Base-by-base conservation (phyloP, 2,888 invertebrate species). In the Andrena chrysosceles region DNA sequence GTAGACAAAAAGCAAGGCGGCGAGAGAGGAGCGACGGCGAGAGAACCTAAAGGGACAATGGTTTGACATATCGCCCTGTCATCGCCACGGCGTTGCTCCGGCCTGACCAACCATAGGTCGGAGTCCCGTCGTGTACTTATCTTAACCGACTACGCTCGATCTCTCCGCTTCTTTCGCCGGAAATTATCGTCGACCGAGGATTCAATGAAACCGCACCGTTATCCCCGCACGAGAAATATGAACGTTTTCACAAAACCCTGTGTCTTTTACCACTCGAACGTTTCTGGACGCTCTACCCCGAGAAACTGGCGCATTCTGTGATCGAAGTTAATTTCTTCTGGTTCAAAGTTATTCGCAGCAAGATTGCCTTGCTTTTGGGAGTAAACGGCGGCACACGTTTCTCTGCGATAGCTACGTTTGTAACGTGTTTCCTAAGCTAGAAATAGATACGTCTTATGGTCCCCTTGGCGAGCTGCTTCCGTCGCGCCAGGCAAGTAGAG, bases 21-120 rank as follows among this genome's bases (percentile, higher is more conserved):
- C 42, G 76, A 81, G 81, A 84, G 85, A 79, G 83, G 71, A 81
- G 64, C 64, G 82, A 73, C 29, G 77, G 71, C 71, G 81, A 79
- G 82, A 84, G 83, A 79, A 76, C 84, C 81, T 78, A 76, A 77
- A 85, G 86, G 90, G 91, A 92, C 92, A 92, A 92, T 92, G 89
- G 89, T 90, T 89, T 92, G 92, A 92, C 92, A 90, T 91, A 92
- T 92, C 91, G 89, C 86, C 90, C 91, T 91, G 92, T 92, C 92
- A 92, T 91, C 90, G 85, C 86, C 92, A 91, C 86, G 86, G 82
- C 87, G 73, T 86, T 74, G 77, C 88, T 79, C 81, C 85, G 74
- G 66, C 84, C 84, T 87, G 85, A 83, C 87, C 86, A 81, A 83
- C 83, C 87, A 68, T 79, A 42, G 76, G 78, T 68, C 60, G 63